Conservation (phyloP, 2,113 vertebrate genomes). For the Oreochromis aureus region DNA sequence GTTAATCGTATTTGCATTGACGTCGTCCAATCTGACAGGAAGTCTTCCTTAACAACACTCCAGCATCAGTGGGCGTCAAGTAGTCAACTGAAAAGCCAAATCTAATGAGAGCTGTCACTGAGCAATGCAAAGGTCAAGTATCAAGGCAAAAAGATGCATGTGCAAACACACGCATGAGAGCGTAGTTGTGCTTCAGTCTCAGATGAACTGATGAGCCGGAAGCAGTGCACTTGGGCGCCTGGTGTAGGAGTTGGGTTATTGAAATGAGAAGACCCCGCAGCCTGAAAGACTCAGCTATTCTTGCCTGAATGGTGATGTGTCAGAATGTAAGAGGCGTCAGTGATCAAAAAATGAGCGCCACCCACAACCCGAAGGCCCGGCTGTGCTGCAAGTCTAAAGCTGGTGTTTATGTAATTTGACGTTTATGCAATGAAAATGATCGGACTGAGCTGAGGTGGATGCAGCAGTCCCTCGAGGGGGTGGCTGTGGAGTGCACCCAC, state of each 20-base stretch:
- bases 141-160: neutral
- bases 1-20: neutral
- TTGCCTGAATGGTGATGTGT: slow-evolving; percentile 58
- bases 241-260: slow-evolving; percentile 59
- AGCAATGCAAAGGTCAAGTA: neutral
- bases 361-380: slow-evolving; percentile 57
- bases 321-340: slow-evolving; percentile 65
- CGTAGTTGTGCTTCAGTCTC: neutral
- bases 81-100: neutral
- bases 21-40: neutral
- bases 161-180: neutral
- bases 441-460: slow-evolving; percentile 19
- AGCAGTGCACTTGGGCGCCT: slow-evolving; percentile 1
- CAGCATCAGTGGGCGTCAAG: neutral
- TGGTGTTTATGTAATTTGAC: slow-evolving; percentile 60
- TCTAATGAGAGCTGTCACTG: neutral
- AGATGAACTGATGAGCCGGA: slow-evolving; percentile 22
- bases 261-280: slow-evolving; percentile 55
- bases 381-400: slow-evolving; percentile 24
- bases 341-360: slow-evolving; percentile 52
- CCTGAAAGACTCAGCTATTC: slow-evolving; percentile 63
- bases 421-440: slow-evolving; percentile 59
- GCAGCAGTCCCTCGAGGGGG: slow-evolving; percentile 1
- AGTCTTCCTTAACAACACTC: neutral
- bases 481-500: slow-evolving; percentile 15